Conservation (phyloP, 2,888 invertebrate species). For the Cordilura impudica region DNA sequence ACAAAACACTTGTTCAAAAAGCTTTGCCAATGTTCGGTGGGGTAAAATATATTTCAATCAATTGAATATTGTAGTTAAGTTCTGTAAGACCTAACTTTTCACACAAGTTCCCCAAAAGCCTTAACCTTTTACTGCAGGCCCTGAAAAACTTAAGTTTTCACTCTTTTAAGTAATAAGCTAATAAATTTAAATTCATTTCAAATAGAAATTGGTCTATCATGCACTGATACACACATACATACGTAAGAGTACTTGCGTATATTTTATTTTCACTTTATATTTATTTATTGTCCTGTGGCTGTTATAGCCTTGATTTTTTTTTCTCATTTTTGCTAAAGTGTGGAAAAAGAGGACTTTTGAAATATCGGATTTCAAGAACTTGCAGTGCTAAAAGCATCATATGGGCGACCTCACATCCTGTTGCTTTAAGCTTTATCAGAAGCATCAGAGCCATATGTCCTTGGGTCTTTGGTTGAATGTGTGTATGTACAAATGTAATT, state of each 20-base stretch:
- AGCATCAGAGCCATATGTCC: background rate
- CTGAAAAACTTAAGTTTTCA: too few relatives aligned
- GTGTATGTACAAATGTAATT: background rate
- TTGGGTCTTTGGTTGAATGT: background rate
- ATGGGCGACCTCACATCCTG: constrained; percentile 43
- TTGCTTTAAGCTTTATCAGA: constrained; percentile 46
- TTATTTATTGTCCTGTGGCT: constrained; percentile 43
- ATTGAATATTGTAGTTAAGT: too few relatives aligned
- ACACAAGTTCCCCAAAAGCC: too few relatives aligned
- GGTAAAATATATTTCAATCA: too few relatives aligned
- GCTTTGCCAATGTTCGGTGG: too few relatives aligned
- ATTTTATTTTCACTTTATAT: constrained; percentile 21
- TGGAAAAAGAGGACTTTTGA: background rate
- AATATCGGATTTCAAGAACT: background rate
- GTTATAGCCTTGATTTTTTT: constrained; percentile 37
- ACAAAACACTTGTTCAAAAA: too few relatives aligned
- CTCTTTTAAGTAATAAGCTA: too few relatives aligned
- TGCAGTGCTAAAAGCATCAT: constrained; percentile 3
- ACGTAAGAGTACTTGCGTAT: background rate
- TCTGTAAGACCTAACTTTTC: too few relatives aligned
- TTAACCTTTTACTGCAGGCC: too few relatives aligned
- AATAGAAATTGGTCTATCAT: constrained; percentile 6
- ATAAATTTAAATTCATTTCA: too few relatives aligned
- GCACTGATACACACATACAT: background rate
- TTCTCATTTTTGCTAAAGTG: background rate